Base-by-base conservation (phyloP, 2,888 invertebrate species). In the Boloria euphrosyne region DNA sequence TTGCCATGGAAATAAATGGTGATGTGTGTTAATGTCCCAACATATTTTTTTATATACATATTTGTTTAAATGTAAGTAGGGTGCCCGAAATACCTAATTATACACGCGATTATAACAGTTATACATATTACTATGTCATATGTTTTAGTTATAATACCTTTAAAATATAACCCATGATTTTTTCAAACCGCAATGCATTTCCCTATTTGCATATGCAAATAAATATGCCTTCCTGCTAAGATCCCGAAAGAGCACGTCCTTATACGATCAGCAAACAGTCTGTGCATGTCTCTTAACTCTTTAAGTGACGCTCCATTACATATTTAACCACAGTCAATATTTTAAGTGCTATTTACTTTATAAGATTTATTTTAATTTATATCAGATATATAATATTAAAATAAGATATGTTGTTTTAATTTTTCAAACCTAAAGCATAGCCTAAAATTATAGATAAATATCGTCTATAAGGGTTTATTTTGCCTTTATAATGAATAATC, bases 221-320 rank as follows among this genome's bases (percentile, higher is more conserved):
- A 38, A 38, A 67, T 50, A 67, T 18, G 27, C 27, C 62, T 66
- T 62, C 55, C 47, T 43, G 52, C 44, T 57, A 3, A 63, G 46
- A 54, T 46, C 57, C 51, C 44, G 46, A 59, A 54, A 47, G 50
- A 67, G 64, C 60, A 67, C 54, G 60, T 55, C 58, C 54, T 60
- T 60, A 50, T 60, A 17, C 18, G 59, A 60, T 44, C 52, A 63
- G 43, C 46, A 64, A 67, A 64, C 59, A 62, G n/a, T 53, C 13
- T 18, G 57, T 51, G 50, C 51, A 50, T 53, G 46, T 57, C 51
- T 57, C 50, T 57, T 17, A 50, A 14, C 13, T 49, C 62, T 57
- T n/a, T 13, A 38, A 58, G 58, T 53, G 18, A 65, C 57, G 64
- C 53, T 43, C 58, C 58, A 67, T 64, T 64, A 69, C 67, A 58